Base-by-base conservation (phyloP, 2,888 invertebrate genomes). In the Fissipunctia ypsillon region DNA sequence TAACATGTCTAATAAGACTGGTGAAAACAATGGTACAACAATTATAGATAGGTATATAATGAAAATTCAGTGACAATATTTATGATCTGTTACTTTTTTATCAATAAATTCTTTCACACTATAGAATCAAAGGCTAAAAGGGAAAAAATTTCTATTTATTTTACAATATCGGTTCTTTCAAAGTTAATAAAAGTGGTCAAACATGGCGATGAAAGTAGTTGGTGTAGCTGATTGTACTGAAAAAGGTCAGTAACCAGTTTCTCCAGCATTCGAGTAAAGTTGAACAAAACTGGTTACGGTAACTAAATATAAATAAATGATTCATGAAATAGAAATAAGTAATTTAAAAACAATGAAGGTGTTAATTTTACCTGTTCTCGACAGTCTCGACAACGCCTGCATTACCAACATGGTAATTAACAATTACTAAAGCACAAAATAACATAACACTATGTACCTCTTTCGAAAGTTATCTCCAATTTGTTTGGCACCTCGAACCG, bases 401-500 rank as follows among this genome's bases (percentile, higher is more conserved):
- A 86, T 87, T 78, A 86, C 67, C 57, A 86, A 73, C 83, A 85
- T 86, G 69, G 61, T 73, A 65, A 81, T 64, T 57, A 43, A 70
- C 57, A 77, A 78, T 78, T 75, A 78, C 66, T 73, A 83, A 73
- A 81, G 65, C 85, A 83, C 84, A 85, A 87, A 86, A 88, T 86
- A 90, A 81, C 80, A 87, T 88, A 90, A 89, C 88, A 89, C 89
- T 65, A 61, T 85, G 83, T 91, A 93, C 94, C 95, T 94, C 93
- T 92, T 88, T 95, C 95, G 84, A 96, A 95, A 87, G 92, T 91
- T 88, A 96, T 96, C 94, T 96, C 96, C 95, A 96, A 95, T 89
- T 94, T 96, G 88, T 96, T 96, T 76, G 96, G 96, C 92, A 95
- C 96, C 91, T 96, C 96, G 87, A 95, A 96, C 74, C 95, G 92